Percentiles rank a stretch among this genome's conserved stretches.
Conservation (phyloP, 2,888 invertebrate species). For the Idaea biselata region DNA sequence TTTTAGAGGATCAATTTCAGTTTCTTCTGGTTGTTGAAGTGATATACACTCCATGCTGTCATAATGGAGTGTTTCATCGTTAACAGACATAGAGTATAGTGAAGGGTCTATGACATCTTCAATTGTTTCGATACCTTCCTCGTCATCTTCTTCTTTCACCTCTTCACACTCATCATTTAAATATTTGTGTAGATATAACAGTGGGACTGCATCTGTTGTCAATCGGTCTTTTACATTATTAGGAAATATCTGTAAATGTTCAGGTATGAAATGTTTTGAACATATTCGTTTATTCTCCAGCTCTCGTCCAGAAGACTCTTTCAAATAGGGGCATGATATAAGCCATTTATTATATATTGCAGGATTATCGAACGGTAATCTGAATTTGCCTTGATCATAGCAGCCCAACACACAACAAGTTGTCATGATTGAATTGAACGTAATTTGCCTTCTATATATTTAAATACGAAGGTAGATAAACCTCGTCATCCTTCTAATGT, state of each 20-base stretch:
- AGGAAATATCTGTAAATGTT: background rate
- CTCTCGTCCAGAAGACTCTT: background rate
- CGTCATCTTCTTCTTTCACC: background rate
- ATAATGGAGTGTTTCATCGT: background rate
- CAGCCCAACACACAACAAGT: background rate
- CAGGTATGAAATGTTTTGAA: background rate
- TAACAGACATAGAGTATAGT: background rate
- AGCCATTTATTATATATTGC: background rate
- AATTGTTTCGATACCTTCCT: background rate
- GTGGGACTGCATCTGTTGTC: background rate
- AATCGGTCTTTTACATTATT: background rate
- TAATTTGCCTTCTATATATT: no score
- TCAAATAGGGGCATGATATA: background rate
- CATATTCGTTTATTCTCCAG: background rate
- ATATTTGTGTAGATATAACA: background rate
- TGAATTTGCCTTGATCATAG: background rate
- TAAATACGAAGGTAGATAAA: no score
- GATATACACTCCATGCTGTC: background rate
- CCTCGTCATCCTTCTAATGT: no score
- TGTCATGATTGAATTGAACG: background rate
- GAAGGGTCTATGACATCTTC: background rate
- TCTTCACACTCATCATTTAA: background rate
- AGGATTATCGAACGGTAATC: background rate
- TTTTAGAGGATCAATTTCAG: background rate
- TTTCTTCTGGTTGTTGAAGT: background rate